A percentile compares a stretch with the other conserved stretches of the same genome.
phyloP scores from a whole-genome alignment of 2,113 vertebrate species.

The Chamaea fasciata region DNA sequence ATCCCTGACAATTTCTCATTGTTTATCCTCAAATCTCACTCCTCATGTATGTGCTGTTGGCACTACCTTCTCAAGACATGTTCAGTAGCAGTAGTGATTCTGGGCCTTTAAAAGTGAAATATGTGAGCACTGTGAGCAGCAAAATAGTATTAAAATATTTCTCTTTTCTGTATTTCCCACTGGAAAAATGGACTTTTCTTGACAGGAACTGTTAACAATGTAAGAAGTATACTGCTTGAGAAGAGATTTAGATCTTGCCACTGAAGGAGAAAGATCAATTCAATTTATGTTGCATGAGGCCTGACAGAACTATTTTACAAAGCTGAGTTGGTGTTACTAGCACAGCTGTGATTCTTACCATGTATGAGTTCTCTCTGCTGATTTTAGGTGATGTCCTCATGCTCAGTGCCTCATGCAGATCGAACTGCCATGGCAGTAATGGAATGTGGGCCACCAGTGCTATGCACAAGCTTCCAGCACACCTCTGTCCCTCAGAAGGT shows the following conservation, averaged over 20 bases:
- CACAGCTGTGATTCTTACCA: not conserved
- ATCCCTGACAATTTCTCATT: not conserved
- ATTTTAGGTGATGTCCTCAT: not conserved
- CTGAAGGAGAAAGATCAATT: not conserved
- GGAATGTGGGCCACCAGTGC: rapidly evolving
- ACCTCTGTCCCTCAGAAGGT: not conserved
- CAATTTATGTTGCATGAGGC: not conserved
- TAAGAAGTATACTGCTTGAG: not conserved
- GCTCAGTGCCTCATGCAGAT: not conserved
- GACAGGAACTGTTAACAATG: not conserved
- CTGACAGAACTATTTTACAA: not conserved
- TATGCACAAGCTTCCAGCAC: not conserved
- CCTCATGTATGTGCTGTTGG: not conserved
- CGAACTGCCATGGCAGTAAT: not conserved
- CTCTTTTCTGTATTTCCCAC: not conserved
- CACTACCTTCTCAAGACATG: not conserved
- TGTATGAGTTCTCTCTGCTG: not conserved
- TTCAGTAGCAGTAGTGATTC: not conserved
- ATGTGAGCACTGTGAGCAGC: not conserved
- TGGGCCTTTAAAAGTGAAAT: not conserved
- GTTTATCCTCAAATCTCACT: not conserved
- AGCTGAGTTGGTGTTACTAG: not conserved
- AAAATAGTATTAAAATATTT: not conserved
- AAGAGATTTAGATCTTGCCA: not conserved
- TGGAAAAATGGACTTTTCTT: not conserved